These are phyloP conservation scores for Malacosoma neustria DNA, from an alignment of 2,888 invertebrate species.

Conservation along the genomic window DNA sequence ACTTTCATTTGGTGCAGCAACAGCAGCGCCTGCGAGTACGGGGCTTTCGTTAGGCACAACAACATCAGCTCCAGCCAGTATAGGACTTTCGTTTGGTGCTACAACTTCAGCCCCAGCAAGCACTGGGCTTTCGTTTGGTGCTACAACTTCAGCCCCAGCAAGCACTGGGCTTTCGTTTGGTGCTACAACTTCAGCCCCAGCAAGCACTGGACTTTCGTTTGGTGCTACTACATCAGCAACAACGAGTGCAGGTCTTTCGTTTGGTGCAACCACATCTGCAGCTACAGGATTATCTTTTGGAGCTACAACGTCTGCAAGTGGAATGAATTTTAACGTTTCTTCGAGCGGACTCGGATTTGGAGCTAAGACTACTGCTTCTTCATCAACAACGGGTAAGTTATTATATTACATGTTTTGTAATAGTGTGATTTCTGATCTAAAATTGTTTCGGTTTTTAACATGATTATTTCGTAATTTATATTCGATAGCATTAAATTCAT, in stretches of 20 bases:
- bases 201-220: constrained; percentile 13
- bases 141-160: constrained; percentile 2
- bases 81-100: constrained; percentile 9
- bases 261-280: constrained; percentile 3
- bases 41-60: constrained; percentile 6
- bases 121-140: neutral
- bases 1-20: neutral
- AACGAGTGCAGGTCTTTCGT: constrained; percentile 7
- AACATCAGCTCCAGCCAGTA: constrained; percentile 3
- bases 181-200: constrained; percentile 3
- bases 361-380: constrained; percentile 5
- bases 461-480: too few relatives aligned
- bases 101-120: constrained; percentile 1
- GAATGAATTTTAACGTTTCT: constrained; percentile 1
- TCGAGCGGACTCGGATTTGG: constrained; percentile 10
- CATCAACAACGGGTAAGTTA: neutral
- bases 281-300: constrained; percentile 10
- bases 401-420: neutral
- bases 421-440: constrained; percentile 8
- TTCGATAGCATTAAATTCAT: too few relatives aligned
- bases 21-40: constrained; percentile 1
- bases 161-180: constrained; percentile 9
- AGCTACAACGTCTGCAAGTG: constrained; percentile 3
- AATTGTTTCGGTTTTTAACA: too few relatives aligned
- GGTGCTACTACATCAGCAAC: constrained; percentile 7